Base-by-base conservation (phyloP, 2,797 vertebrate species). In the Scolopax bukidnonensis region DNA sequence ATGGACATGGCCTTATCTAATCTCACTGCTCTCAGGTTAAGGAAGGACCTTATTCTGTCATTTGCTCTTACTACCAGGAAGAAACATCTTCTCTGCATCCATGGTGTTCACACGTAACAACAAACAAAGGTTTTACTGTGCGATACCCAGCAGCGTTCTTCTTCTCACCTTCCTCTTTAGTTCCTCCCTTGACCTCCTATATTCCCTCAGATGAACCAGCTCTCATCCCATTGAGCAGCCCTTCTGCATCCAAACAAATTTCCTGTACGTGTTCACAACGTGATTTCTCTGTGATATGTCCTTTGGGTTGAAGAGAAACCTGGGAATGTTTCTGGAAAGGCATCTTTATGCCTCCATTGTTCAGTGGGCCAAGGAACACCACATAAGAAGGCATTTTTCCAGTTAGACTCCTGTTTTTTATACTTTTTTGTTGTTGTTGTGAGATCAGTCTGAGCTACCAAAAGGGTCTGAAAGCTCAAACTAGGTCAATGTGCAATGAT, bases 121-220 rank as follows among this genome's bases (percentile, higher is more conserved):
- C 76, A 53, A 61, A 93, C 89, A 96, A 92, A 96, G 84, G 57
- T 65, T 85, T 38, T 33, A 61, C 82, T 94, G 92, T 87, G 21
- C 1, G 0, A 64, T 60, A 32, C 23, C 25, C 18, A 3, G 17
- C 32, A 13, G 4, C 1, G 0, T 41, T 80, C 78, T 84, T 33
- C 80, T 94, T 59, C 83, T 87, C 41, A 7, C 33, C 71, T 87
- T 90, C 74, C 67, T 65, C 80, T 69, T 60, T 24, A 28, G 47
- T 24, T 47, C 63, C 54, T 51, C n/a, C 45, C 3, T 5, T 71
- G 63, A 56, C 71, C 30, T 71, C 23, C 23, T 1, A 0, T 27
- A 33, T 23, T 56, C 61, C 51, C 68, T 54, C 54, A 38, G 41
- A 30, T 8, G 45, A 80, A 40, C 28, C 63, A 57, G 2, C 59